Evolutionary conservation across 2,113 vertebrate species (phyloP), one percentile per base, ranked within the genome.

Genomic region (Microcebus jonahi): DNA sequence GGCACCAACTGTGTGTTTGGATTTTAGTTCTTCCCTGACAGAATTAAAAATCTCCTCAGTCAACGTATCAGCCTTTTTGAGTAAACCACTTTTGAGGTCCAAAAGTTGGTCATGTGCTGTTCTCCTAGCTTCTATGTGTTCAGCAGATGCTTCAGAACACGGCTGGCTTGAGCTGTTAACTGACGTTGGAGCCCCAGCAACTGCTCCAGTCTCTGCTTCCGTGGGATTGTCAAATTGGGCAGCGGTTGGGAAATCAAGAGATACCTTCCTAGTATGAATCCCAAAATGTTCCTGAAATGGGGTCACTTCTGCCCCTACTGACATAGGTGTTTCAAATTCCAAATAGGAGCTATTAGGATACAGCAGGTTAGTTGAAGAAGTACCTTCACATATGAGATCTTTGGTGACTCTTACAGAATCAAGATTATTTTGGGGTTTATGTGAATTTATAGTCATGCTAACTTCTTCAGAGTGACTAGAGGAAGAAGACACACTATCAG

Each of bases 61-160:
- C 68, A 98, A 95, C 73, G 97, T 97, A 83, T 98, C 97, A 91
- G 98, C 98, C 93, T 98, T 98, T 95, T 96, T 94, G 84, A 97
- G 68, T 65, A 98, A 95, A 93, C 61, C 50, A 94, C 95, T 97
- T 95, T 88, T 71, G 92, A 93, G 87, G 94, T 90, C 96, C 36
- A 95, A 81, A 93, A n/a, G 63, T 18, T 45, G 95, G 90, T 95
- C 96, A 90, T n/a, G 71, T 0, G 0, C 71, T 96, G 88, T 79
- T 94, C 45, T 95, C 65, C 96, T 81, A 12, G 53, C 59, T 88
- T 45, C 0, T 0, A 2, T 39, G 85, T 92, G 75, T 75, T 94
- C 87, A 96, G 55, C 3, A 63, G 88, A 48, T 29, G 98, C 86
- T 55, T 98, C 96, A 97, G 97, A 98, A 98, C 79, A 77, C 50